Evolutionary conservation across 1,140 invertebrate genomes (phyloP), one percentile per base, ranked within the genome.

Genomic region (Solenopsis fugax): DNA sequence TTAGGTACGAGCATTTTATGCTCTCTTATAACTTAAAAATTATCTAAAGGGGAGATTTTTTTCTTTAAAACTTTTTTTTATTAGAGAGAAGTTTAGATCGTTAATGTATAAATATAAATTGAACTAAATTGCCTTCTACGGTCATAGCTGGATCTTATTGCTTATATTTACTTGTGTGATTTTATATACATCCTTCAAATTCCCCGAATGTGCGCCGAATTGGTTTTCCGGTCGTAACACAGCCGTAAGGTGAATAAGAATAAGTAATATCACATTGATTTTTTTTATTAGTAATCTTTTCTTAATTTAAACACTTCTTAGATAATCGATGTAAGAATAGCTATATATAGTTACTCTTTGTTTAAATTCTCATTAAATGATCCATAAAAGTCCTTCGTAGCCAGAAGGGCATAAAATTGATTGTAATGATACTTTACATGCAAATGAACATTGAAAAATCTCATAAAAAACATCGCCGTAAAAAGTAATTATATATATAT

Each of bases 341-440:
- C 18, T 62, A 12, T 37, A 50, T 34, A 34, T 21, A 37, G 5
- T 60, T 52, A 52, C 9, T 29, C 13, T 21, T 18, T 45, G 21
- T 10, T 41, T 56, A 67, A 34, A 54, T 7, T 72, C 24, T 1
- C 4, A 16, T 34, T 13, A 82, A 73, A 73, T 34, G 37, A 73
- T 7, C 21, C 37, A 56, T 82, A 58, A 82, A 58, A 45, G 1
- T 16, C 7, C 34, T 18, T 21, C 1, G 6, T 10, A 48, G 34
- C n/a, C 48, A 48, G 29, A 67, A 48, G 21, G 52, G 12, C 18
- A 73, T 58, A 48, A 73, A 73, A 60, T 48, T 73, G 80, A 81
- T 81, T 58, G 16, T 34, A 82, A 45, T 58, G 71, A 37, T 73
- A 71, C 71, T 82, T 82, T 60, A 73, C 67, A 48, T 82, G 34